phyloP scores from a whole-genome alignment of 2,888 invertebrate species.

The Rotaria macrura region DNA sequence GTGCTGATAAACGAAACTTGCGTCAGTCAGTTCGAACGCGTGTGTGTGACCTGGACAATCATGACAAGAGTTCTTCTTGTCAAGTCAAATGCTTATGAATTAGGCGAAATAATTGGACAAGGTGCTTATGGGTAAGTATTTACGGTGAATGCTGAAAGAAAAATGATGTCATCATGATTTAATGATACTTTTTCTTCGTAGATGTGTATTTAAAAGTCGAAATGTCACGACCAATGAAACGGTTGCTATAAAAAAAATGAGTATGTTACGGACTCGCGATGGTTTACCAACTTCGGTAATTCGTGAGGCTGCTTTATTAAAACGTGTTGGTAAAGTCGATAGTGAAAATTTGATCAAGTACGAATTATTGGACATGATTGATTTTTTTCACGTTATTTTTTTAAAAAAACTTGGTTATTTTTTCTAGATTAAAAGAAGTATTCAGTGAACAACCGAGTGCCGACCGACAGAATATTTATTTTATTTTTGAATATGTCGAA shows the following conservation, averaged over 20 bases:
- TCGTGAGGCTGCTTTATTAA: background rate
- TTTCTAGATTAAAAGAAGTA: background rate
- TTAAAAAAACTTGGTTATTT: background rate
- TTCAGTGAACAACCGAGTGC: background rate
- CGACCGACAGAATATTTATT: background rate
- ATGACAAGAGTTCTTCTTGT: background rate
- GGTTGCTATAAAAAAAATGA: background rate
- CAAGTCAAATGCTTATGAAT: background rate
- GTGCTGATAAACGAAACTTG: background rate
- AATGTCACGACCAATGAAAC: background rate
- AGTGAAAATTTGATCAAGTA: background rate
- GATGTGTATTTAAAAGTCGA: background rate
- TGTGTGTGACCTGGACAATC: background rate
- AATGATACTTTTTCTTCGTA: background rate
- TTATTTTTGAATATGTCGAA: slow-evolving; percentile 18
- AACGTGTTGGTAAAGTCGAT: background rate
- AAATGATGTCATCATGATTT: background rate
- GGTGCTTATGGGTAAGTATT: background rate
- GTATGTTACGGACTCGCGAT: background rate
- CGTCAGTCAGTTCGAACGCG: background rate
- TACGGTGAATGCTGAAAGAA: too few relatives aligned
- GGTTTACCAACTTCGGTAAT: background rate
- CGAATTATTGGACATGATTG: too few relatives aligned
- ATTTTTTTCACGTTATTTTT: background rate
- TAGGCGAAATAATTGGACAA: background rate